These are phyloP conservation scores for Papilio elwesi DNA, from an alignment of 2,888 invertebrate genomes.

Conservation along the genomic window DNA sequence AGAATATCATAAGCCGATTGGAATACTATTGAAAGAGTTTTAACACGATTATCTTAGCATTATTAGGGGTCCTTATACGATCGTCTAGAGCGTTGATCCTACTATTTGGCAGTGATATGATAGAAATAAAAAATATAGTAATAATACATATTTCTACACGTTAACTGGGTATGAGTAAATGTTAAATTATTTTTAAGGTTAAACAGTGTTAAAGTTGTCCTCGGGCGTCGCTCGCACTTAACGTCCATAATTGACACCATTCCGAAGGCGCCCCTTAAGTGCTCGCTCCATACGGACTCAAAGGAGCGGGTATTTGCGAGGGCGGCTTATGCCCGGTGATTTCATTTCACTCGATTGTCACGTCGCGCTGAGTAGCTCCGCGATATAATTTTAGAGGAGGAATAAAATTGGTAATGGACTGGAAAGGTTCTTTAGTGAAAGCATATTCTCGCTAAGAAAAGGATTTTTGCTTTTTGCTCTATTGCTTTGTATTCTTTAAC, in stretches of 20 bases:
- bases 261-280: conserved; percentile 74
- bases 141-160: not conserved
- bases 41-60: too few relatives aligned
- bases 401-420: conserved; percentile 82
- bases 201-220: conserved; percentile 34
- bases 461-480: conserved; percentile 47
- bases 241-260: conserved; percentile 82
- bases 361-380: conserved; percentile 75
- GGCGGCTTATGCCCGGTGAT: conserved; percentile 78
- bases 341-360: conserved; percentile 80
- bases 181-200: conserved; percentile 20
- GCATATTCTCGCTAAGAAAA: conserved; percentile 58
- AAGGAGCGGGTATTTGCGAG: conserved; percentile 75
- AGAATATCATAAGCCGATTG: too few relatives aligned
- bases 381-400: conserved; percentile 75
- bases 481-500: conserved; percentile 35
- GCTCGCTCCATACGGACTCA: conserved; percentile 68
- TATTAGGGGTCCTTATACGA: too few relatives aligned
- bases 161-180: not conserved
- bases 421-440: conserved; percentile 68
- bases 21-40: too few relatives aligned
- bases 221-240: conserved; percentile 67
- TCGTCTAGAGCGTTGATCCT: too few relatives aligned
- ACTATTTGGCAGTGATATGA: too few relatives aligned
- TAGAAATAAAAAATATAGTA: too few relatives aligned